Evolutionary conservation across 2,113 vertebrate species (phyloP), one percentile per base, ranked within the genome.

Genomic region (Paratilapia polleni): DNA sequence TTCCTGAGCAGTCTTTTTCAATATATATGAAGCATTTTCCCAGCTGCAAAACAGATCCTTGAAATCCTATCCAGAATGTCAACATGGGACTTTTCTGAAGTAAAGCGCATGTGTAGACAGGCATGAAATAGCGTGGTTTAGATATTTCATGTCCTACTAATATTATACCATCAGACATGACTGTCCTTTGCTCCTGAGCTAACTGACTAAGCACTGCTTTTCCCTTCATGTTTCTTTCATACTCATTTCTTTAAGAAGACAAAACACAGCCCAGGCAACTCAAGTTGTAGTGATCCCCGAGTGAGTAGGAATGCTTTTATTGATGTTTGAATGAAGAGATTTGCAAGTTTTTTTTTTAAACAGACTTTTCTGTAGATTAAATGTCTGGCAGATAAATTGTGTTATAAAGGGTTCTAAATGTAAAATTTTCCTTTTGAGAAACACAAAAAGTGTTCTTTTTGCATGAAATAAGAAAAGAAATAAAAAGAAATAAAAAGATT

Each of bases 81-180:
- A 89, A 87, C 91, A 77, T 80, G 57, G 73, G 82, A 78, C 77
- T 49, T 92, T 92, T 82, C 87, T 88, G 63, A 78, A 81, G 61
- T 63, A 80, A 85, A 62, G 85, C 58, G 47, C 41, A 78, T 87
- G 89, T 89, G 86, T 86, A 89, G 90, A 94, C 92, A 91, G 82
- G 90, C 93, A 91, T 93, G 90, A 95, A 95, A 95, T 94, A 93
- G 89, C 84, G 88, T 87, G 74, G 90, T 93, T 89, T 93, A 84
- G 82, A 93, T 93, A 88, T 94, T 91, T 94, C 90, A 88, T 91
- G 87, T 94, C 83, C 57, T 63, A 78, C 91, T 89, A 89, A 93
- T 92, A 93, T 93, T 64, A 91, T 74, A 92, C 92, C 87, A 88
- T 92, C 89, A 88, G 81, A 89, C 77, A 84, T 80, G 81, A 88